phyloP scores from a whole-genome alignment of 2,888 invertebrate genomes.

The Polyommatus icarus region DNA sequence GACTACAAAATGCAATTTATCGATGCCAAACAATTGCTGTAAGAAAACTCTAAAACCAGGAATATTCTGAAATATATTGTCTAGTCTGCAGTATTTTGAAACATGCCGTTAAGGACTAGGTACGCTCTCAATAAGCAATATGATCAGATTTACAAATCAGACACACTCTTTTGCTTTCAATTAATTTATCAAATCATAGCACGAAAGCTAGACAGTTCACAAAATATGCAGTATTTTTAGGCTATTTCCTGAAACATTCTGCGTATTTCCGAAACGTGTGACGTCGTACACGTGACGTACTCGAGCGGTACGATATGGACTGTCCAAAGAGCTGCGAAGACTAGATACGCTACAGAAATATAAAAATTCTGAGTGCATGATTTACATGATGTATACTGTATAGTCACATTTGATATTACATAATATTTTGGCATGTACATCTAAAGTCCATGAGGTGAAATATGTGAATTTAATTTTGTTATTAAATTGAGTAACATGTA shows the following conservation, averaged over 20 bases:
- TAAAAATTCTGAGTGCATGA: background rate
- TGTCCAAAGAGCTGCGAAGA: background rate
- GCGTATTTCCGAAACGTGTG: background rate
- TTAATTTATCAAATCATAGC: background rate
- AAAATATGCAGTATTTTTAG: background rate
- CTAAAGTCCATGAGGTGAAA: background rate
- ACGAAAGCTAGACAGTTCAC: background rate
- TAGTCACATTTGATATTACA: too few relatives aligned
- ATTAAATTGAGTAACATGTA: too few relatives aligned
- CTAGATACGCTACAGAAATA: background rate
- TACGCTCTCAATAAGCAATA: too few relatives aligned
- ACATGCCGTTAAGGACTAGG: too few relatives aligned
- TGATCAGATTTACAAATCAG: too few relatives aligned
- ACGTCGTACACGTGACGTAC: slow-evolving; percentile 4
- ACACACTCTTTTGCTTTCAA: background rate
- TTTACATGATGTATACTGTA: too few relatives aligned
- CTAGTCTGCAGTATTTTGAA: too few relatives aligned
- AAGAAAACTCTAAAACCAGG: too few relatives aligned
- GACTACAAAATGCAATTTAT: too few relatives aligned
- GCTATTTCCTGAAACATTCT: background rate
- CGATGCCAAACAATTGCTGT: too few relatives aligned
- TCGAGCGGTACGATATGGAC: background rate
- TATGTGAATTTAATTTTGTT: background rate
- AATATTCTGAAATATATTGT: too few relatives aligned
- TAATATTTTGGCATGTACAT: too few relatives aligned